These are phyloP conservation scores for Syngnathus acus DNA, from an alignment of 2,797 vertebrate species.

Conservation along the genomic window DNA sequence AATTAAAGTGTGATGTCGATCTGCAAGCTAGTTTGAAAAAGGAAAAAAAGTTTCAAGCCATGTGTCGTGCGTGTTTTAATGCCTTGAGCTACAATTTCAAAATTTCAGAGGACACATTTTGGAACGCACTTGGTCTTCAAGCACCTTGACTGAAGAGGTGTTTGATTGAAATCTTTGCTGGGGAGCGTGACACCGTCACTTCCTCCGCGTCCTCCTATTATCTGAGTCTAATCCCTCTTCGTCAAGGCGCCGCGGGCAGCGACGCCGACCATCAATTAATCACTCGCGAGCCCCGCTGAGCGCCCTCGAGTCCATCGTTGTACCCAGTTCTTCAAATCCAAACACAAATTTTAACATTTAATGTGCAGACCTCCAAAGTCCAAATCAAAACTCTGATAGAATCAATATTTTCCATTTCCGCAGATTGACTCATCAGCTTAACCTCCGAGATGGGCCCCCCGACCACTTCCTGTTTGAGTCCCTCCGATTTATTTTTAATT, in stretches of 20 bases:
- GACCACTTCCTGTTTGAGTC: constrained; percentile 51
- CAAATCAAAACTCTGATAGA: not conserved
- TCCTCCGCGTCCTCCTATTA: constrained; percentile 66
- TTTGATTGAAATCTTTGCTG: constrained; percentile 71
- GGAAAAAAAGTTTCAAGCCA: too few relatives aligned
- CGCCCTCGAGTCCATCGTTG: constrained; percentile 29
- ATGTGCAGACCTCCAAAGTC: too few relatives aligned
- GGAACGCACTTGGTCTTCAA: constrained; percentile 27
- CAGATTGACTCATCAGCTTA: constrained; percentile 46
- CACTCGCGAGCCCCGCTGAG: constrained; percentile 62
- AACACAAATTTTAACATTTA: too few relatives aligned
- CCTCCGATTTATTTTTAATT: constrained; percentile 47
- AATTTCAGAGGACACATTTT: too few relatives aligned
- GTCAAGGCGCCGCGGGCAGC: constrained; percentile 74
- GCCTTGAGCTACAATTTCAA: too few relatives aligned
- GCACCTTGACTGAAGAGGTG: constrained; percentile 54
- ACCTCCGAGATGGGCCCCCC: constrained; percentile 46
- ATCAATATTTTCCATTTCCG: too few relatives aligned
- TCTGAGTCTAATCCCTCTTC: constrained; percentile 81
- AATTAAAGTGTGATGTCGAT: not conserved
- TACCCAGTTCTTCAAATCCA: too few relatives aligned
- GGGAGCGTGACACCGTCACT: constrained; percentile 58
- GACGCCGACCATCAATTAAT: constrained; percentile 73
- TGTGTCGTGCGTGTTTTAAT: too few relatives aligned
- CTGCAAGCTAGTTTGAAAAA: too few relatives aligned